These are phyloP conservation scores for Furcifer pardalis DNA, from an alignment of 2,797 vertebrate species.

Conservation along the genomic window DNA sequence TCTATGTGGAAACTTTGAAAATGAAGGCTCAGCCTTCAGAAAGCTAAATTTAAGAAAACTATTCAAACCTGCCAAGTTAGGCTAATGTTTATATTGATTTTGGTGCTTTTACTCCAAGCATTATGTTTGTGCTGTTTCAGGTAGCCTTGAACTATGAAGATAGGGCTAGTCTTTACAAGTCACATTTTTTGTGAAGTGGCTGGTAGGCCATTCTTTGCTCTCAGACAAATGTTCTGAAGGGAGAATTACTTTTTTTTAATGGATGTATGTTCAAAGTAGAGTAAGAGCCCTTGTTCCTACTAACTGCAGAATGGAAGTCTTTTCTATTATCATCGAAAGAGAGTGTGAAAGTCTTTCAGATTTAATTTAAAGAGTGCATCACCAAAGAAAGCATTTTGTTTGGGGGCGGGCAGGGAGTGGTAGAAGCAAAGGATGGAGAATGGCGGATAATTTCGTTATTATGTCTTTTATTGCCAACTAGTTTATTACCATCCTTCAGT, in stretches of 20 bases:
- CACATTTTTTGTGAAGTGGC: conserved; percentile 81
- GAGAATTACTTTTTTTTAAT: conserved; percentile 82
- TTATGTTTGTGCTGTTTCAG: conserved; percentile 74
- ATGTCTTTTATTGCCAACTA: conserved; percentile 82
- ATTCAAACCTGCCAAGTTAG: conserved; percentile 73
- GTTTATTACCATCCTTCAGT: conserved; percentile 88
- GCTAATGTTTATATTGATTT: conserved; percentile 77
- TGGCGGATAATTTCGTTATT: conserved; percentile 72
- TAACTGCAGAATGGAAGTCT: conserved; percentile 75
- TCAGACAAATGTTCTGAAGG: conserved; percentile 84
- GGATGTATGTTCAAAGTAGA: conserved; percentile 75
- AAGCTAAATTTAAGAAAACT: conserved; percentile 65
- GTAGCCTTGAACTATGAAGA: conserved; percentile 80
- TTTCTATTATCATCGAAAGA: conserved; percentile 79
- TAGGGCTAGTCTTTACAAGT: conserved; percentile 85
- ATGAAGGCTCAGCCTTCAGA: conserved; percentile 66
- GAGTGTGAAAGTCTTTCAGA: conserved; percentile 79
- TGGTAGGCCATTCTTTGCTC: conserved; percentile 77
- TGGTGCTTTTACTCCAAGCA: conserved; percentile 70
- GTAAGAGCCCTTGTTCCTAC: conserved; percentile 67
- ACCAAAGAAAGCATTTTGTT: conserved; percentile 81
- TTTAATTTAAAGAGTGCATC: conserved; percentile 81
- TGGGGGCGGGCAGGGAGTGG: conserved; percentile 49
- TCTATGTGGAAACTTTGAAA: conserved; percentile 64
- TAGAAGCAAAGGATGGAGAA: conserved; percentile 69